phyloP scores from a whole-genome alignment of 1,140 invertebrate species.

The Drosophila lacteicornis region DNA sequence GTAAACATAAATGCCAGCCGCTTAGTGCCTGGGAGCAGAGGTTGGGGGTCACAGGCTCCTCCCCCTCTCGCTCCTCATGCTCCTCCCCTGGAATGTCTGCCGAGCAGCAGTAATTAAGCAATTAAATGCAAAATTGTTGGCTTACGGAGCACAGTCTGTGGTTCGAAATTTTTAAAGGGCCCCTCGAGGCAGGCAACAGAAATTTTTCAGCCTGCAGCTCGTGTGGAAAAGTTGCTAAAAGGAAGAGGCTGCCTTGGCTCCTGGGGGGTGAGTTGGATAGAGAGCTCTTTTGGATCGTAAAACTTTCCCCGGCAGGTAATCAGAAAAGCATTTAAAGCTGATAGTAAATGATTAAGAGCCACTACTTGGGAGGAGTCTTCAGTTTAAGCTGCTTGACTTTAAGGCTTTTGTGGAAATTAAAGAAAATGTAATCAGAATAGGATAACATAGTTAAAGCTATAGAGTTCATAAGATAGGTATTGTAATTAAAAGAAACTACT shows the following conservation, averaged over 20 bases:
- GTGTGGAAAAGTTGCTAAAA: slow-evolving; percentile 16
- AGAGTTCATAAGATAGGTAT: not conserved
- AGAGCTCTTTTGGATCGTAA: slow-evolving; percentile 3
- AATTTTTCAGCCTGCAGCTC: slow-evolving; percentile 44
- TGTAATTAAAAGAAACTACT: slow-evolving; percentile 14
- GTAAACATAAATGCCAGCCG: slow-evolving; percentile 53
- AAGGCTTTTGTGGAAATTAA: not conserved
- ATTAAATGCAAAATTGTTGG: slow-evolving; percentile 69
- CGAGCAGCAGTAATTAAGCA: slow-evolving; percentile 74
- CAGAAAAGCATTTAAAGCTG: slow-evolving; percentile 35
- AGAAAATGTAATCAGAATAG: not conserved
- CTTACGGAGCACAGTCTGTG: slow-evolving; percentile 33
- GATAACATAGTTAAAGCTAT: not conserved
- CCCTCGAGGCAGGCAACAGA: slow-evolving; percentile 69
- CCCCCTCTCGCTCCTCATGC: not conserved
- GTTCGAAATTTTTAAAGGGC: slow-evolving; percentile 40
- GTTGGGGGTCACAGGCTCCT: not conserved
- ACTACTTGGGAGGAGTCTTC: not conserved
- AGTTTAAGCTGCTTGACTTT: slow-evolving; percentile 7
- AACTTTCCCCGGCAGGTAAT: slow-evolving; percentile 36
- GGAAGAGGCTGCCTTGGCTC: not conserved
- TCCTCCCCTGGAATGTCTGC: slow-evolving; percentile 4
- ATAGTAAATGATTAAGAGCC: slow-evolving; percentile 36
- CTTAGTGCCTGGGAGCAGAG: slow-evolving; percentile 23
- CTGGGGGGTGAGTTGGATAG: not conserved